Evolutionary conservation across 2,113 vertebrate species (phyloP), one percentile per base, ranked within the genome.

Genomic region (Boleophthalmus pectinirostris): DNA sequence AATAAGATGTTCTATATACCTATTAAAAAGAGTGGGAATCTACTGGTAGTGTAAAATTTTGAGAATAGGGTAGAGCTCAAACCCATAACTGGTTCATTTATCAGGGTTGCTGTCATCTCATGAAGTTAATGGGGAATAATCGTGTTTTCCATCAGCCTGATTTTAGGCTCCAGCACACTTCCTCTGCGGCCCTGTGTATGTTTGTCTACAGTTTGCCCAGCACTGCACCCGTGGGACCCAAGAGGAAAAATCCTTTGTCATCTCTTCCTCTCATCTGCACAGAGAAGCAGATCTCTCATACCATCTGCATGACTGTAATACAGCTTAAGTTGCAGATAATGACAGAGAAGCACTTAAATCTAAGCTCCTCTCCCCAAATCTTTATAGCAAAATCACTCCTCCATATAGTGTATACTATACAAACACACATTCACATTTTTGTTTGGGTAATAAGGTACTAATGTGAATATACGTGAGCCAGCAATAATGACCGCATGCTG

Each of bases 201-300:
- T 88, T 91, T 85, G 82, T 81, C 72, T 85, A 78, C 47, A 1
- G 76, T 90, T 70, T 74, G 74, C 82, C 49, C 72, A 68, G 70
- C 9, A 25, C 61, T 66, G 79, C 74, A 72, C 78, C 64, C 14
- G 7, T 7, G 21, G 33, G 67, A 72, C 88, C 85, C 73, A 49
- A 56, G 64, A 80, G 83, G 87, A 79, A 88, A 83, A 83, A 84
- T 69, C 72, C 65, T 77, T 71, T 86, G 84, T 89, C 85, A 90
- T 92, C 91, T 81, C 86, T 90, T 90, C 89, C 89, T 90, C 86
- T 83, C 79, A 92, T 92, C 90, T 89, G 66, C 77, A 74, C 46
- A 65, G 73, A 58, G 5, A 82, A 74, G 58, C 79, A 77, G 66
- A 92, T 92, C 89, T 91, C 74, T 88, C 87, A 88, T 92, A 90